Evolutionary conservation across 53 echinoderm and acorn worm species (phyloP), one percentile per base, ranked within the genome.

Genomic region (Temnopleurus reevesii): DNA sequence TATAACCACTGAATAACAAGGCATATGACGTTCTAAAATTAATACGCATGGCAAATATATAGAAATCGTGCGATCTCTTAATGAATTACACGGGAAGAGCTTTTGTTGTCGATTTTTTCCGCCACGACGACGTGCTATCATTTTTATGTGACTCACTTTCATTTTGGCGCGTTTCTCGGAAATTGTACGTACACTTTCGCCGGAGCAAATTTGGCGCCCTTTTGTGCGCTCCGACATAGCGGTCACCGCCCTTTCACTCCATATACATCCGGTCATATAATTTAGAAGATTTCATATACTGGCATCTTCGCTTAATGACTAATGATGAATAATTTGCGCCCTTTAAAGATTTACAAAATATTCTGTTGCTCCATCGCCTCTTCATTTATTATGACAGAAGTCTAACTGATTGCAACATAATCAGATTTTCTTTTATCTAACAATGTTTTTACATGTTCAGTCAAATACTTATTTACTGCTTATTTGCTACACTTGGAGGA

Each of bases 221-320:
- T 23, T 38, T 36, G 15, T 59, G 18, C n/a, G n/a, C n/a, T 38
- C 38, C n/a, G n/a, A 34, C 21, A 13, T 43, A 17, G 71, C 71
- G 71, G 71, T 71, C 71, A 71, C n/a, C 71, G 71, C 71, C 71
- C 71, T 71, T 71, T 71, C 1, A 49, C 49, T 15, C n/a, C n/a
- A n/a, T n/a, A 49, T 49, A 49, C 15, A 12, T 49, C 0, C 15
- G 49, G 49, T 49, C 15, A 15, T 71, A 9, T 2, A 41, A n/a
- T 25, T 41, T 12, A 13, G 38, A 4, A 17, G 8, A 3, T n/a
- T n/a, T n/a, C n/a, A n/a, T n/a, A n/a, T n/a, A n/a, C n/a, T n/a
- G n/a, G n/a, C n/a, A n/a, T 56, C 23, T 38, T 71, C 13, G 19
- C 33, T 33, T n/a, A 63, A 63, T 63, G 34, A 5, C 4, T 33